Base-by-base conservation (phyloP, 2,888 invertebrate genomes). In the Lampropteryx suffumata region DNA sequence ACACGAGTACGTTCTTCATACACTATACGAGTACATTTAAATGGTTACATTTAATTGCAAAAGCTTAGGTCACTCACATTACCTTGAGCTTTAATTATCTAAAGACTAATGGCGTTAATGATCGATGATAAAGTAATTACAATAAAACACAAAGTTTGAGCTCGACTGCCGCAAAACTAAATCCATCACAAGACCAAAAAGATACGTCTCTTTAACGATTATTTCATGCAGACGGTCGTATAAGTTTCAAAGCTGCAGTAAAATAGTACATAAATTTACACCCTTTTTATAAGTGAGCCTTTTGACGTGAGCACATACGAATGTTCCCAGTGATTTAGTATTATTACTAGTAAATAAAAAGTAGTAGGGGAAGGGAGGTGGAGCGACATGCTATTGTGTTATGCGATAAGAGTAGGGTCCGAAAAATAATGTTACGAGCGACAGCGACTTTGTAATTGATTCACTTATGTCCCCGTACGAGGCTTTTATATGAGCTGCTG, bases 331-430 rank as follows among this genome's bases (percentile, higher is more conserved):
- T 88, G 87, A 88, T 87, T 89, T 87, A 90, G 76, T 88, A 89
- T 90, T 89, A 88, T 89, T 88, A 88, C 83, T 75, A 82, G 85
- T 87, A 86, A 85, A 88, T 90, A 90, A 89, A 89, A 90, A 84
- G 87, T 90, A 73, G 90, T 83, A 89, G 89, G 90, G 89, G 90
- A 82, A 80, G 79, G 82, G 86, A 87, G 90, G 89, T 89, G 89
- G 90, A 86, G 89, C 89, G 79, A 84, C 83, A 82, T 74, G 73
- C 80, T 75, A 79, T 88, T 86, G 84, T 85, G n/a, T 29, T 28
- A 78, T 78, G 71, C 73, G 58, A 65, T 69, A 77, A 81, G 77
- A 82, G 48, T 53, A 53, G 89, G 90, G 84, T 79, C 80, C 79
- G 75, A 79, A 81, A 75, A 84, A 82, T 84, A 81, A 81, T 79